phyloP scores from a whole-genome alignment of 2,797 vertebrate genomes.

The Echeneis naucrates region DNA sequence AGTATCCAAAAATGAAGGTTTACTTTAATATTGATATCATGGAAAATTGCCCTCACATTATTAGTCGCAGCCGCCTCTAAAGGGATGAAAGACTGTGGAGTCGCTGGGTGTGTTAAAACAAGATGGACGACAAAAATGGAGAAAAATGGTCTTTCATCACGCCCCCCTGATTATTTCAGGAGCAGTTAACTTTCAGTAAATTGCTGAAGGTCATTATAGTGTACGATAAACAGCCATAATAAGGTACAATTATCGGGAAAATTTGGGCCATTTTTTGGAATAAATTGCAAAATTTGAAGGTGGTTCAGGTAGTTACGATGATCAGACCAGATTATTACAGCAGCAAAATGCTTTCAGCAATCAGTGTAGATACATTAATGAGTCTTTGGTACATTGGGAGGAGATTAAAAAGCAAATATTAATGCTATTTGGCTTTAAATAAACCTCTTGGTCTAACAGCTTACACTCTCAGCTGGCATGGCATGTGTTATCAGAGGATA shows the following conservation, averaged over 20 bases:
- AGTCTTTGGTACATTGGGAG: conserved; percentile 37
- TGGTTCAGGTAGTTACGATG: conserved; percentile 30
- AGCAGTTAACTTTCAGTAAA: conserved; percentile 32
- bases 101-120: conserved; percentile 38
- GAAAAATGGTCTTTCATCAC: conserved; percentile 34
- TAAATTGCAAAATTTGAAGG: conserved; percentile 18
- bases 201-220: conserved; percentile 15
- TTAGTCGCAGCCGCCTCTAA: conserved; percentile 36
- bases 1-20: conserved; percentile 43
- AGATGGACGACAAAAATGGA: conserved; percentile 45
- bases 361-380: conserved; percentile 41
- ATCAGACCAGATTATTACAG: conserved; percentile 26
- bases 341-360: conserved; percentile 19
- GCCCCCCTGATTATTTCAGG: conserved; percentile 28
- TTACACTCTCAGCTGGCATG: conserved; percentile 13
- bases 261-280: conserved; percentile 26
- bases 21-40: conserved; percentile 49
- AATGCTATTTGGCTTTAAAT: conserved; percentile 28
- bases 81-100: conserved; percentile 36
- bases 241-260: conserved; percentile 21
- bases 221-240: conserved; percentile 17
- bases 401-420: conserved; percentile 37
- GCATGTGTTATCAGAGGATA: conserved; percentile 4
- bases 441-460: conserved; percentile 44
- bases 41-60: conserved; percentile 22